phyloP scores from a whole-genome alignment of 2,888 invertebrate species.

The Anarsia innoxiella region DNA sequence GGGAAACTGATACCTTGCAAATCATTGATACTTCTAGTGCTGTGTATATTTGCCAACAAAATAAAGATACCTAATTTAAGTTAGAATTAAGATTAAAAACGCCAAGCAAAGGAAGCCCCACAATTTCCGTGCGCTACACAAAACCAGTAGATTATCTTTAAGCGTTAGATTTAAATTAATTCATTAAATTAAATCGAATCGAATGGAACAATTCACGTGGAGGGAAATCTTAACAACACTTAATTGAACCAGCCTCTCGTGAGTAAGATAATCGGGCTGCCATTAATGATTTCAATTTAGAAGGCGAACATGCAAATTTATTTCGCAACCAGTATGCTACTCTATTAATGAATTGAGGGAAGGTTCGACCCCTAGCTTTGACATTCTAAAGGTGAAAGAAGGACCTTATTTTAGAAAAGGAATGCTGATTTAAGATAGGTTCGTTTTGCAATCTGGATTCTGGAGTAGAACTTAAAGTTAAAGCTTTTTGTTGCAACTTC shows the following conservation, averaged over 20 bases:
- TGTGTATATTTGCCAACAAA: no score
- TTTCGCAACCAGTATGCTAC: slow-evolving; percentile 52
- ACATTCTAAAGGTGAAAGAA: no score
- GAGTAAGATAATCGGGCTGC: slow-evolving; percentile 67
- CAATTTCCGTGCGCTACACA: slow-evolving; percentile 24
- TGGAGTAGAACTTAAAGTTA: no score
- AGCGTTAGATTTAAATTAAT: slow-evolving; percentile 48
- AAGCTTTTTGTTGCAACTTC: no score
- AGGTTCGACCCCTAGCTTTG: slow-evolving; percentile 26
- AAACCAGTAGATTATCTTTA: slow-evolving; percentile 28
- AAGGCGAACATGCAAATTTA: slow-evolving; percentile 64
- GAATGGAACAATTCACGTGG: slow-evolving; percentile 62
- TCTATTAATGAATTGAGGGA: slow-evolving; percentile 46
- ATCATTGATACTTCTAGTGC: no score
- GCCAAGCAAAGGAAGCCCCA: slow-evolving; percentile 4
- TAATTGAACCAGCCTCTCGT: slow-evolving; percentile 68
- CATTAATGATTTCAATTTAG: slow-evolving; percentile 71
- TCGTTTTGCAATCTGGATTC: no score
- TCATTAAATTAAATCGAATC: slow-evolving; percentile 57
- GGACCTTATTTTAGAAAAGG: no score
- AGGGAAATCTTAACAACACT: slow-evolving; percentile 65
- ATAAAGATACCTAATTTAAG: no score
- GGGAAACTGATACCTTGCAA: no score
- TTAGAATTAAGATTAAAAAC: no score
- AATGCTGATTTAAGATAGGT: no score